Percentiles rank a stretch among this genome's conserved stretches.
Evolutionary conservation across 1,140 invertebrate species (phyloP).

Genomic region (Spodoptera frugiperda): DNA sequence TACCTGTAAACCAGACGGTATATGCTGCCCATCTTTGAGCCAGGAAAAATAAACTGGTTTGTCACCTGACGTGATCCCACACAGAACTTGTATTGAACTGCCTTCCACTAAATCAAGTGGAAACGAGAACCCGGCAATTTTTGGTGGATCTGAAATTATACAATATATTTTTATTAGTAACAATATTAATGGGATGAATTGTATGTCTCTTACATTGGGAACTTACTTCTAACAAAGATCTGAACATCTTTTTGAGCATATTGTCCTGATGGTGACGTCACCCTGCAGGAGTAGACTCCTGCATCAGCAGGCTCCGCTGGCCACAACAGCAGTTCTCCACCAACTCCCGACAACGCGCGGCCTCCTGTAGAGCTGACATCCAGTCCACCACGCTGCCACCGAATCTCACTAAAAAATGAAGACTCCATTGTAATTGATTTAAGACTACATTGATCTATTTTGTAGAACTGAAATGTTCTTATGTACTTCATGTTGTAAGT

Average conservation of each 20-base stretch:
- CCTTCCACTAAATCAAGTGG: constrained; percentile 94
- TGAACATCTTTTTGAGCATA: constrained; percentile 90
- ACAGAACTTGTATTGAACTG: constrained; percentile 94
- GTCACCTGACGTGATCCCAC: constrained; percentile 96
- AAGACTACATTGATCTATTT: too few species aligned
- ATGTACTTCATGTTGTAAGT: background rate
- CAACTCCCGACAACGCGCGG: constrained; percentile 58
- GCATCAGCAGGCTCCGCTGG: constrained; percentile 88
- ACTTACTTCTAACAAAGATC: constrained; percentile 93
- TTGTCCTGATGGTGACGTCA: constrained; percentile 91
- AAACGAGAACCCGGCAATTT: constrained; percentile 93
- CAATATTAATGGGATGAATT: too few species aligned
- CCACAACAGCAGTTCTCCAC: constrained; percentile 79
- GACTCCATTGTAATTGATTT: too few species aligned
- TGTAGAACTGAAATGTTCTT: background rate
- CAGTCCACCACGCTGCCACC: constrained; percentile 73
- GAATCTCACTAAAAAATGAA: constrained; percentile 68
- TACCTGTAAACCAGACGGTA: constrained; percentile 89
- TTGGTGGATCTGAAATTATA: constrained; percentile 88
- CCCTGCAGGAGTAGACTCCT: constrained; percentile 94
- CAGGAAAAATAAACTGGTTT: constrained; percentile 95
- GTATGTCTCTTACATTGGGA: background rate
- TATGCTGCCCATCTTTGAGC: constrained; percentile 93
- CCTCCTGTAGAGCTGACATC: constrained; percentile 57
- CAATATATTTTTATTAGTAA: too few species aligned